Evolutionary conservation across 2,113 vertebrate species (phyloP).

Genomic region (Camelus dromedarius): DNA sequence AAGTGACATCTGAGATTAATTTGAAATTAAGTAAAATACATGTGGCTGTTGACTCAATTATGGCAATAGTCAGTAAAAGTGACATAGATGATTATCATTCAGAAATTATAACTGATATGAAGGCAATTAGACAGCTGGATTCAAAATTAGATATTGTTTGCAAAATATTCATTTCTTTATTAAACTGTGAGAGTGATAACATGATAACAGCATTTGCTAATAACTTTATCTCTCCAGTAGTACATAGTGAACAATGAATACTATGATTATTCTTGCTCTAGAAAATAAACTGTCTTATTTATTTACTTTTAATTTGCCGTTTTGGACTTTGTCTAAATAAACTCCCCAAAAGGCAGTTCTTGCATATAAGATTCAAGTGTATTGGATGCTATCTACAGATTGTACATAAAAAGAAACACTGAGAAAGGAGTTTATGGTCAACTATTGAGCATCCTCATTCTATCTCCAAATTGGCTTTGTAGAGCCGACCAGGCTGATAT

Average conservation of each 20-base stretch:
- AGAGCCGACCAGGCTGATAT: not conserved
- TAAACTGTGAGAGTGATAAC: not conserved
- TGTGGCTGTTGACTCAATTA: not conserved
- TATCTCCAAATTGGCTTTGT: not conserved
- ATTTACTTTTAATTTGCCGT: not conserved
- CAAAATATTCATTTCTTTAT: not conserved
- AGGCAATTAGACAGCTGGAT: not conserved
- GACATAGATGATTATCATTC: not conserved
- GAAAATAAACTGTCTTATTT: not conserved
- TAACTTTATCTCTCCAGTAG: not conserved
- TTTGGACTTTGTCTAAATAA: not conserved
- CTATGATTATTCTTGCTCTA: not conserved
- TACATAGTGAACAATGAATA: not conserved
- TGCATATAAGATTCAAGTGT: not conserved
- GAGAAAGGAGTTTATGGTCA: not conserved
- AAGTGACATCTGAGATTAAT: not conserved
- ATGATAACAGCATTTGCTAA: not conserved
- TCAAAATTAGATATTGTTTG: not conserved
- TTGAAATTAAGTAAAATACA: conserved; percentile 47
- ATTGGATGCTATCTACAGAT: not conserved
- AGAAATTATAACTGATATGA: not conserved
- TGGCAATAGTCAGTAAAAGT: not conserved
- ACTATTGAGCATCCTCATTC: not conserved
- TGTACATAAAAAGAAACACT: not conserved
- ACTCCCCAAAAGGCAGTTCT: not conserved